Conservation (phyloP, 2,113 vertebrate genomes). For the Nothoprocta pentlandii region DNA sequence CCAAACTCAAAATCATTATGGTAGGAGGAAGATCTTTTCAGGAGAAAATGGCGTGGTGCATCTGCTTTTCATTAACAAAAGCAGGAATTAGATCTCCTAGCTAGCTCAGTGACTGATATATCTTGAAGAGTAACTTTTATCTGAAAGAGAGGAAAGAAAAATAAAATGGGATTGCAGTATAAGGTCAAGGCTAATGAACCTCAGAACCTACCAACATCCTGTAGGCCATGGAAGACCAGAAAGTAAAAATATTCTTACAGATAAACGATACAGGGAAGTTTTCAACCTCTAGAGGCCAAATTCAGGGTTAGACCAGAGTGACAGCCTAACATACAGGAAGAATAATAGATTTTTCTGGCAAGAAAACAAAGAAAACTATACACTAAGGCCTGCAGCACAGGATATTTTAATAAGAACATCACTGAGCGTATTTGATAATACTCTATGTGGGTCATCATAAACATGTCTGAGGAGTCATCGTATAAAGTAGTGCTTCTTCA, state of each 20-base stretch:
- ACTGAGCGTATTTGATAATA: constrained; percentile 32
- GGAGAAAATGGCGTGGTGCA: background rate
- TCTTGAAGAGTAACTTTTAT: background rate
- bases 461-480: constrained; percentile 38
- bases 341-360: constrained; percentile 36
- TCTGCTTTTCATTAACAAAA: constrained; percentile 8
- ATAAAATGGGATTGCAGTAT: background rate
- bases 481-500: constrained; percentile 25
- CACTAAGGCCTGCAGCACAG: background rate
- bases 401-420: constrained; percentile 51
- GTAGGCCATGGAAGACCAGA: background rate
- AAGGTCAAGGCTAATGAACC: constrained; percentile 53
- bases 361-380: constrained; percentile 22
- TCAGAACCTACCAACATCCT: background rate
- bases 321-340: background rate
- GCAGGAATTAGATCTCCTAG: background rate
- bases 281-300: background rate
- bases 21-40: background rate
- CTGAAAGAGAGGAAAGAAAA: background rate
- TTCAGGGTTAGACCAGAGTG: background rate
- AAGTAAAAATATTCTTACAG: background rate
- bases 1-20: background rate
- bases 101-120: background rate
- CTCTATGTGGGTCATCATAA: constrained; percentile 36
- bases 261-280: background rate